Conservation (phyloP, 2,888 invertebrate species). For the Pandemis cinnamomeana region DNA sequence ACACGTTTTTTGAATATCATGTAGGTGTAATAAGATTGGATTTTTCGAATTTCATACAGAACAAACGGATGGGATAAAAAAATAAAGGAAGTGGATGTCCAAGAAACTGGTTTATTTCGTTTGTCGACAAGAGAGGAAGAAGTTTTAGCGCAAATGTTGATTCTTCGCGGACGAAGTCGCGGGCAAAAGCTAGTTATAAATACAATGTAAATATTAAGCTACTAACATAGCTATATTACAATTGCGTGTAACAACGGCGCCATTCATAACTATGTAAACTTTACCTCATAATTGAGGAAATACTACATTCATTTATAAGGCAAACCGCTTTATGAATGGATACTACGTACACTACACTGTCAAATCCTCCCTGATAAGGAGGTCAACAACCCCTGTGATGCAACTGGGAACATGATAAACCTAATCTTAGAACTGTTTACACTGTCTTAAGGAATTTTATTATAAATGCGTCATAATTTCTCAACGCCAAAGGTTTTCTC, state of each 20-base stretch:
- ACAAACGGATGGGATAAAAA: no score
- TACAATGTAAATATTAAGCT: no score
- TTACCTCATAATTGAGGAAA: background rate
- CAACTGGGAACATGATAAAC: conserved; percentile 29
- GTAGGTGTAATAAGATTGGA: no score
- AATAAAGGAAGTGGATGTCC: no score
- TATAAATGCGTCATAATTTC: background rate
- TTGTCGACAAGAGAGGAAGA: no score
- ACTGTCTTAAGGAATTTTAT: background rate
- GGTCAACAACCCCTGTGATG: conserved; percentile 36
- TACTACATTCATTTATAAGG: background rate
- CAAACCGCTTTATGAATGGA: conserved; percentile 26
- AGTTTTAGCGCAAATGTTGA: no score
- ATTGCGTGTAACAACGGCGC: background rate
- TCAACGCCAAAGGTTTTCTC: background rate
- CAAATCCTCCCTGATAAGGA: conserved; percentile 13
- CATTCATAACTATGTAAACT: conserved; percentile 25
- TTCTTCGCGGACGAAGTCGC: no score
- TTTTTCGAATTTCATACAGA: no score
- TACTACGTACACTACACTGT: background rate
- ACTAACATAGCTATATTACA: no score
- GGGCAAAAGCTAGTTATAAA: no score
- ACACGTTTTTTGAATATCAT: no score
- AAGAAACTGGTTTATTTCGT: no score
- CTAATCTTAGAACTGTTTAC: conserved; percentile 17